Conservation (phyloP, 2,888 invertebrate species). For the Criorhina ranunculi region DNA sequence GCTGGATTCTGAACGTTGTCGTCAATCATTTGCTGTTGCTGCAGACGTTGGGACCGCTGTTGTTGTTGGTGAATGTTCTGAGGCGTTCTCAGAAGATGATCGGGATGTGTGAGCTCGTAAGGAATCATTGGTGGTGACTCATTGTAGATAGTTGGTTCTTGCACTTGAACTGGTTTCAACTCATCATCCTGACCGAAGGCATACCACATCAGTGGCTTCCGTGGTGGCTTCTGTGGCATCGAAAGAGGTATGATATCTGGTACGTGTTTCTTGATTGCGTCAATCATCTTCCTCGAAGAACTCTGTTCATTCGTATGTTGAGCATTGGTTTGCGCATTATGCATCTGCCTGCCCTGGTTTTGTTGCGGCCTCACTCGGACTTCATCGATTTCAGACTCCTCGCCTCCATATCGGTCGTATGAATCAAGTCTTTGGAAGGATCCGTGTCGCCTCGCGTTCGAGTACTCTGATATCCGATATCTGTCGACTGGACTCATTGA, state of each 20-base stretch:
- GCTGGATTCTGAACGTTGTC: constrained; percentile 55
- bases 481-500: constrained; percentile 1
- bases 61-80: neutral
- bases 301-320: constrained; percentile 10
- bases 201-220: constrained; percentile 31
- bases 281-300: constrained; percentile 46
- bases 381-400: constrained; percentile 62
- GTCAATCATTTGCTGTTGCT: neutral
- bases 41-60: neutral
- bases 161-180: constrained; percentile 6
- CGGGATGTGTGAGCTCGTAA: too few relatives aligned
- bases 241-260: constrained; percentile 61
- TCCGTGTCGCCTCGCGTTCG: constrained; percentile 3
- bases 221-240: neutral
- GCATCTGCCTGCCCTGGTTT: too few relatives aligned
- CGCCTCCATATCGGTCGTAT: constrained; percentile 50
- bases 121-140: neutral
- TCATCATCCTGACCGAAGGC: constrained; percentile 17
- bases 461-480: neutral
- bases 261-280: constrained; percentile 40
- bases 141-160: constrained; percentile 4
- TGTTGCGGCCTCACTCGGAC: constrained; percentile 55
- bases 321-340: neutral
- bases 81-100: too few relatives aligned
- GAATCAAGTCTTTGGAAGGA: constrained; percentile 20